phyloP scores from a whole-genome alignment of 2,113 vertebrate species.

The Arvicanthis niloticus region DNA sequence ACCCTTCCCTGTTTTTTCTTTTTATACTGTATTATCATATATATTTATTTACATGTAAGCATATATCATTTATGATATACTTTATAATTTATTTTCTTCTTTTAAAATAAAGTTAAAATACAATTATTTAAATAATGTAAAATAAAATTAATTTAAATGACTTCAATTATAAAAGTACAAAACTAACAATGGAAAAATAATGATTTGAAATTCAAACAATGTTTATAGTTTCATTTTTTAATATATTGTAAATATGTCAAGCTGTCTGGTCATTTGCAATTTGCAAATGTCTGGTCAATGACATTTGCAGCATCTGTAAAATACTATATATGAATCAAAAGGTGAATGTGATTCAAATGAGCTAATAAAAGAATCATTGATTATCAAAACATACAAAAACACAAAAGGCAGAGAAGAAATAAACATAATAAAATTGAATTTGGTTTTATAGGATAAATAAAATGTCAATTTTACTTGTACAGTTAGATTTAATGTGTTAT shows the following conservation, averaged over 20 bases:
- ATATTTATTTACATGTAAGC: background rate
- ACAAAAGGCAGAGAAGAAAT: background rate
- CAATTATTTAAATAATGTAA: background rate
- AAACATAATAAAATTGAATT: background rate
- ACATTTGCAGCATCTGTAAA: background rate
- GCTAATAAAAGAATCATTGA: background rate
- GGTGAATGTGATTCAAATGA: background rate
- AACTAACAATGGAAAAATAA: background rate
- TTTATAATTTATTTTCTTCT: background rate
- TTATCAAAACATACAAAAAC: background rate
- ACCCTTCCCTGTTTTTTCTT: background rate
- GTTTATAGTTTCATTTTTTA: background rate
- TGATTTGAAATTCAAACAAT: background rate
- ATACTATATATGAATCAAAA: background rate
- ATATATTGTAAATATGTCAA: background rate
- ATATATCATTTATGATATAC: background rate
- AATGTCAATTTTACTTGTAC: background rate
- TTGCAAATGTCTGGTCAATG: background rate
- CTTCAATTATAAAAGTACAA: background rate
- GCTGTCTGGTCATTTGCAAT: too few relatives aligned
- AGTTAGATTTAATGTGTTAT: background rate
- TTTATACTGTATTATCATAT: background rate
- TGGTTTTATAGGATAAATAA: background rate
- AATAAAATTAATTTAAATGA: background rate
- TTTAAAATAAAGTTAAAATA: background rate